Evolutionary conservation across 1,140 invertebrate species (phyloP), one percentile per base, ranked within the genome.

Genomic region (Zeugodacus cucurbitae): DNA sequence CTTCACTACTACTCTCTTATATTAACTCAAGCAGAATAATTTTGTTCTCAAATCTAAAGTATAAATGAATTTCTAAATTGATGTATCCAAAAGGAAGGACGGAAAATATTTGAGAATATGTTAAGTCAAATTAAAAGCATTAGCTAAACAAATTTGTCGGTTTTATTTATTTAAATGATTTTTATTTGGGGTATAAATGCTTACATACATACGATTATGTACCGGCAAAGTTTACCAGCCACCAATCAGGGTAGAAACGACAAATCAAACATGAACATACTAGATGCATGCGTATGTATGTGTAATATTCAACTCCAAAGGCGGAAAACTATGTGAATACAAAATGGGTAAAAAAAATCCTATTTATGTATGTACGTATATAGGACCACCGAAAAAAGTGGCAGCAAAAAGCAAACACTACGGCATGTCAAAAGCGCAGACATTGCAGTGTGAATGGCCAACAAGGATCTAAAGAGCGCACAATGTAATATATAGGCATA

Each of bases 141-240:
- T 62, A 62, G 26, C n/a, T 62, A 62, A 62, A 62, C n/a, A 62
- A 62, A 62, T 74, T 20, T 34, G 10, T 32, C 2, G 2, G 41
- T n/a, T 74, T 34, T 74, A 74, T 74, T 74, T 74, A 74, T 74
- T 74, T 74, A 74, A 37, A 74, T 8, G 34, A 74, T 41, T 74
- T 37, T 5, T 22, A 74, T 74, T 7, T 62, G 22, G 26, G 22
- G 20, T 62, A 62, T 62, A 54, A 54, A n/a, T 8, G n/a, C 7
- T 59, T 59, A 59, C 58, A 54, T 59, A 1, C 17, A 17, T 59
- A 59, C 22, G 4, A 22, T 22, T 17, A 4, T 17, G 26, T 62
- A 26, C n/a, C n/a, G 1, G 3, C 10, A 62, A 2, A 54, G 29
- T 41, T 20, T 37, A 37, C 67, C 22, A 74, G 2, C 67, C 22